A percentile compares a stretch with the other conserved stretches of the same genome.
Evolutionary conservation across 2,888 invertebrate genomes (phyloP).

Genomic region (Epistrophe grossulariae): DNA sequence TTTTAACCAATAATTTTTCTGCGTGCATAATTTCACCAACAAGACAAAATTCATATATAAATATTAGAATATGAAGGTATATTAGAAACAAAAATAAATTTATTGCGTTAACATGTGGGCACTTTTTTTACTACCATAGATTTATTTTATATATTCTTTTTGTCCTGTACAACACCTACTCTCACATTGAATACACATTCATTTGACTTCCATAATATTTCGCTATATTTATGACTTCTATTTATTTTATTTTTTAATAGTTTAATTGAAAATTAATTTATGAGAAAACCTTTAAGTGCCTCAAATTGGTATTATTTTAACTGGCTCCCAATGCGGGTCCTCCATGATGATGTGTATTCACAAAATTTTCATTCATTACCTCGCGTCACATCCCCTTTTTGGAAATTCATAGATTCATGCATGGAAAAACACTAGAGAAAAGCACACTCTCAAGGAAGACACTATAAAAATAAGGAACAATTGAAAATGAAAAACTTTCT

Average conservation of each 20-base stretch:
- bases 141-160: no score
- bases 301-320: not conserved
- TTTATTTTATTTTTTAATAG: not conserved
- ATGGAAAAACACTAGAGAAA: conserved; percentile 43
- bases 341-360: not conserved
- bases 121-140: no score
- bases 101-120: no score
- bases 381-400: not conserved
- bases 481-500: conserved; percentile 64
- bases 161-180: no score
- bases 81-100: no score
- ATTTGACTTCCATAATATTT: no score
- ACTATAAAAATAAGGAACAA: conserved; percentile 55
- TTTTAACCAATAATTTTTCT: no score
- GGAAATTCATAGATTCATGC: conserved; percentile 55
- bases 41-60: no score
- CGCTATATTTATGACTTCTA: no score
- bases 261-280: conserved; percentile 6
- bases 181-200: no score
- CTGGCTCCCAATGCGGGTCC: conserved; percentile 4
- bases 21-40: no score
- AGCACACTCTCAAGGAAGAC: conserved; percentile 10
- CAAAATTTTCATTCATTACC: conserved; percentile 13
- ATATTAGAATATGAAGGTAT: no score
- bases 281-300: not conserved